Conservation (phyloP, 1,140 invertebrate genomes). For the Hypothenemus hampei region DNA sequence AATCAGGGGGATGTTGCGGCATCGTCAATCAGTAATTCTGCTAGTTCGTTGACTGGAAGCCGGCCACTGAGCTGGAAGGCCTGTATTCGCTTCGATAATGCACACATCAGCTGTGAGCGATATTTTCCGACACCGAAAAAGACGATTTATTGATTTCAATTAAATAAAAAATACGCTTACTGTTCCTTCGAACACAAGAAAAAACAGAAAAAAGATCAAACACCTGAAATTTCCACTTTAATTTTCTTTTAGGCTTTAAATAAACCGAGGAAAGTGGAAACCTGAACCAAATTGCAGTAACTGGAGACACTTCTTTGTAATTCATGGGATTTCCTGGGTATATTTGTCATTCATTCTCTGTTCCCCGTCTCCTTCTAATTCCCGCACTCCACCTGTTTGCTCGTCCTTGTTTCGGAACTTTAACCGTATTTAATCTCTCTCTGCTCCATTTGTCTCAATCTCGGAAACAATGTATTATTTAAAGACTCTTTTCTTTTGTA, state of each 20-base stretch:
- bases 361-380: conserved; percentile 24
- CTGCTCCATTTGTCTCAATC: conserved; percentile 44
- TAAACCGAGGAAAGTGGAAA: conserved; percentile 36
- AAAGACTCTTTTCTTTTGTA: conserved; percentile 34
- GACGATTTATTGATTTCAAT: neutral
- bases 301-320: conserved; percentile 45
- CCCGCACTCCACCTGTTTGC: conserved; percentile 7
- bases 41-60: conserved; percentile 38
- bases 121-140: neutral
- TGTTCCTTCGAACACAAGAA: neutral
- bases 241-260: conserved; percentile 37
- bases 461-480: conserved; percentile 44
- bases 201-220: conserved; percentile 23
- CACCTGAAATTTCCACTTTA: conserved; percentile 41
- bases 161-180: neutral
- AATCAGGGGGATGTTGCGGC: conserved; percentile 16
- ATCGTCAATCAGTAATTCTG: conserved; percentile 42
- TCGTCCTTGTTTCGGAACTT: conserved; percentile 24
- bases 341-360: conserved; percentile 44
- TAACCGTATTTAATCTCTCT: conserved; percentile 42
- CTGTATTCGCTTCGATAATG: conserved; percentile 42
- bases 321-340: conserved; percentile 45
- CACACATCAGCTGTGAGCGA: conserved; percentile 1
- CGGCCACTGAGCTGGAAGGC: conserved; percentile 39
- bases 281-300: conserved; percentile 42